A percentile compares a stretch with the other conserved stretches of the same genome.
Evolutionary conservation across 2,113 vertebrate genomes (phyloP).

Genomic region (Hemibagrus wyckioides): DNA sequence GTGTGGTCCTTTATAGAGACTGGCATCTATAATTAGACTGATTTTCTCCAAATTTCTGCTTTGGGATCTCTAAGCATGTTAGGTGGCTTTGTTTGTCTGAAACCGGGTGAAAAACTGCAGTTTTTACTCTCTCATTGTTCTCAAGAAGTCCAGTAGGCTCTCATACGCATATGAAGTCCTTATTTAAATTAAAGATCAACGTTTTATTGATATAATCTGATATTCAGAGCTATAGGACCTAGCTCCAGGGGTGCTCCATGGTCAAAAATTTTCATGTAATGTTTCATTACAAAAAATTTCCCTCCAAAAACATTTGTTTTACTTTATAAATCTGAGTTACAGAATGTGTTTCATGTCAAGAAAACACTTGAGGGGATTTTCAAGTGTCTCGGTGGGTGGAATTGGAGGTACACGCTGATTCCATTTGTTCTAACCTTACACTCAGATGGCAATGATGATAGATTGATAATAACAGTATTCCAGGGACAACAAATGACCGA

Average conservation of each 20-base stretch:
- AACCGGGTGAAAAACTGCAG: background rate
- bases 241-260: background rate
- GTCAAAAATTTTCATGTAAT: background rate
- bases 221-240: background rate
- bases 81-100: background rate
- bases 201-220: background rate
- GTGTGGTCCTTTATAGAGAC: background rate
- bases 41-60: background rate
- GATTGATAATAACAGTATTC: background rate
- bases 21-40: background rate
- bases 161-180: background rate
- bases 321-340: background rate
- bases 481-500: background rate
- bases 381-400: background rate
- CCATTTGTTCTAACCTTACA: background rate
- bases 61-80: background rate
- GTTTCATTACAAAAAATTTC: background rate
- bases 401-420: background rate
- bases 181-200: background rate
- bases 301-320: background rate
- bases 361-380: background rate
- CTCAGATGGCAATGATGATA: background rate
- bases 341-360: background rate
- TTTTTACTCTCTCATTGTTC: background rate
- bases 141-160: background rate